Evolutionary conservation across 2,888 invertebrate genomes (phyloP), one percentile per base, ranked within the genome.

Genomic region (Eupeodes luniger): DNA sequence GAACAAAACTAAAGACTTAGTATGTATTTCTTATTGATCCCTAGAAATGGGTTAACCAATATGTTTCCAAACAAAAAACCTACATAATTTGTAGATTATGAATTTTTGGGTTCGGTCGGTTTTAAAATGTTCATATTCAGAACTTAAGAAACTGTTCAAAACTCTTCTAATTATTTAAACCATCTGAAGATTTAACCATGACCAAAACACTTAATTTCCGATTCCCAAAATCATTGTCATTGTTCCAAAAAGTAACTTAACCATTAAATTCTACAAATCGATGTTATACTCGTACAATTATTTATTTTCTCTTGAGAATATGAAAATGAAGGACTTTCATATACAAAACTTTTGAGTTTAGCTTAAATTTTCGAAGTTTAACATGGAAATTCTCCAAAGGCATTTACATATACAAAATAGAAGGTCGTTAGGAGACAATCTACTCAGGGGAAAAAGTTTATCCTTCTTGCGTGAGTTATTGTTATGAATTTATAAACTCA

Each of bases 191-290:
- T 40, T 9, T 40, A 7, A 7, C 40, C 0, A 40, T 40, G 4
- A 9, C 4, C 40, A 40, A 40, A 40, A 40, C 40, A 7, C 6
- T 40, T 40, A 9, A 40, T 40, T 40, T 40, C 40, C 40, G 5
- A 81, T 81, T 81, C 81, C 27, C 27, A 2, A 27, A 27, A 82
- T 82, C 49, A 64, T 47, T 19, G 16, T 34, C n/a, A 40, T 40
- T 19, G 40, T 40, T 40, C 40, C 9, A 27, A 27, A 3, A 4
- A 40, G 40, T 11, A 44, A 47, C n/a, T 34, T 34, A 51, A 51
- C 10, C 1, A 7, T n/a, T 55, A 27, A 27, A 9, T 51, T 81
- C 1, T 40, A 5, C 81, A 81, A 81, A 81, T 81, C 76, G 76
- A 81, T 51, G 40, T 27, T 27, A 1, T 27, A 27, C 27, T 27